A percentile compares a stretch with the other conserved stretches of the same genome.
Evolutionary conservation across 2,888 invertebrate species (phyloP).

Genomic region (Protodeltote pygarga): DNA sequence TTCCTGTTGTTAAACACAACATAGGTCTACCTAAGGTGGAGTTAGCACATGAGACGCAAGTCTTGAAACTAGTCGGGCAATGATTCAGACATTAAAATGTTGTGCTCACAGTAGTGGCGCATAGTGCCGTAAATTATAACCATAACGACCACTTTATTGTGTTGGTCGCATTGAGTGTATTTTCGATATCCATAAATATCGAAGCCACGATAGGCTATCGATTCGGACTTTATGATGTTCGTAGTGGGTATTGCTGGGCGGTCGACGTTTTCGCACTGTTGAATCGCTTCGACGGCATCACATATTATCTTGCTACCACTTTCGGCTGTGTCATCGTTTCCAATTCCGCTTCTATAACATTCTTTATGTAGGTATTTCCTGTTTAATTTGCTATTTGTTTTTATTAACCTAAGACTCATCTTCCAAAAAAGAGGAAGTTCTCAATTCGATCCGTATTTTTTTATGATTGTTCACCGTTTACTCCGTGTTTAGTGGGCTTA

Average conservation of each 20-base stretch:
- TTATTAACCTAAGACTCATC: too few relatives aligned
- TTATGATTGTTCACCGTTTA: too few relatives aligned
- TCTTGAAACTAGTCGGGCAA: slow-evolving; percentile 1
- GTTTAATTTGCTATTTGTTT: slow-evolving; percentile 3
- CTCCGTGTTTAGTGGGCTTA: too few relatives aligned
- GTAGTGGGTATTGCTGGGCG: slow-evolving; percentile 33
- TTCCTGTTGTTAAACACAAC: neutral
- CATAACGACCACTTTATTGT: slow-evolving; percentile 45
- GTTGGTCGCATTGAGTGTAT: slow-evolving; percentile 54
- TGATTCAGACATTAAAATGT: slow-evolving; percentile 10
- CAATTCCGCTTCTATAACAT: slow-evolving; percentile 6
- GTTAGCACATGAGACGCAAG: slow-evolving; percentile 1
- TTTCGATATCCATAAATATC: slow-evolving; percentile 65
- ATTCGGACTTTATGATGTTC: slow-evolving; percentile 53
- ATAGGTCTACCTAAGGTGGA: neutral
- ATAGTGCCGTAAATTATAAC: slow-evolving; percentile 29
- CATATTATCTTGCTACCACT: slow-evolving; percentile 26
- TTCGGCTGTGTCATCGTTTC: slow-evolving; percentile 11
- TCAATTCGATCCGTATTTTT: too few relatives aligned
- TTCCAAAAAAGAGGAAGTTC: too few relatives aligned
- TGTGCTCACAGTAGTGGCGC: slow-evolving; percentile 15
- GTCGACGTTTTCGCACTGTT: slow-evolving; percentile 22
- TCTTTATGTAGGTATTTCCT: slow-evolving; percentile 4
- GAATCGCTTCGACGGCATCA: slow-evolving; percentile 17
- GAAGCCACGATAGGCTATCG: slow-evolving; percentile 58